Base-by-base conservation (phyloP, 1,140 invertebrate genomes). In the Sweltsa coloradensis region DNA sequence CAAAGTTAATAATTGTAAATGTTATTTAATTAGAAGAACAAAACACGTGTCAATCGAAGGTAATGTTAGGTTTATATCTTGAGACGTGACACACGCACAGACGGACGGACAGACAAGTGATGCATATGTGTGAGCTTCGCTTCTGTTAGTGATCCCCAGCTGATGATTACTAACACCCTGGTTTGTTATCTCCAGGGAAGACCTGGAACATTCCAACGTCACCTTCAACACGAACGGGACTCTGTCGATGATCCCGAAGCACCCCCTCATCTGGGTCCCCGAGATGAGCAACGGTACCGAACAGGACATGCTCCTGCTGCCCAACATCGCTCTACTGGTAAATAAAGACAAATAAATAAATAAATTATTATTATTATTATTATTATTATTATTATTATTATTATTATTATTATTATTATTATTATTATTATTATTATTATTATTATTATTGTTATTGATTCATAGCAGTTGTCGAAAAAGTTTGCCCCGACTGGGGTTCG, bases 251-350 rank as follows among this genome's bases (percentile, higher is more conserved):
- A 64, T 72, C 2, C 83, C 83, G 1, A 57, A 62, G 3, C 83
- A 87, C 66, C 83, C 83, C 0, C 57, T 89, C 5, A 64, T 69
- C 9, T 88, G 79, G 69, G 68, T 81, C 6, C 77, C 78, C 5
- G 75, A 85, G 50, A 55, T 82, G 36, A 86, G 82, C 13, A 82
- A 81, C 0, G 63, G 74, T 25, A 72, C 73, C 39, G 81, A 92
- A 56, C 73, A 79, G 41, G 89, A 95, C 57, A 62, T 80, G 0
- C 64, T 93, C 5, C 73, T 78, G 5, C 71, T 93, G 51, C 80
- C 90, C 0, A 91, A 96, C 58, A 89, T 94, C 49, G 88, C 90
- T 5, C 70, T 94, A 55, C 60, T 93, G 74, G 89, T 94, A 65
- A 83, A 81, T 76, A 42, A 22, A 13, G 34, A 43, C 25, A 44